Percentiles rank a stretch among this genome's conserved stretches.
These are phyloP conservation scores for Helicolenus hilgendorfi DNA, from an alignment of 2,797 vertebrate species.

Conservation along the genomic window DNA sequence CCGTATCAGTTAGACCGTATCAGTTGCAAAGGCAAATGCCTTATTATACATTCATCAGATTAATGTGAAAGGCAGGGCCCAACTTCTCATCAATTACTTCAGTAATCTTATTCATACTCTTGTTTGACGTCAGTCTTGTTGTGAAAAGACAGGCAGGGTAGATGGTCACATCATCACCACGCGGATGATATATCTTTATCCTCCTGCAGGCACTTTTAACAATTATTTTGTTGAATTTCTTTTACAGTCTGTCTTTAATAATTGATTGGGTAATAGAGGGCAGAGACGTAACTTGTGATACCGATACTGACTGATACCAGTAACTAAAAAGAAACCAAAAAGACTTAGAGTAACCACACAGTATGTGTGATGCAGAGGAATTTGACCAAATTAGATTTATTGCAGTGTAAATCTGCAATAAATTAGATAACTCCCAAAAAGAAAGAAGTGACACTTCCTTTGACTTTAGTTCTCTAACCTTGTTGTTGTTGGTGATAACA, in stretches of 20 bases:
- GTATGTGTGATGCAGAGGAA: not conserved
- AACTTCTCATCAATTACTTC: not conserved
- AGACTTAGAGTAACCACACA: no score
- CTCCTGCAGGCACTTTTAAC: no score
- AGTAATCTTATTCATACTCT: not conserved
- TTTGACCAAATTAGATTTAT: not conserved
- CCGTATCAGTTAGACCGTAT: no score
- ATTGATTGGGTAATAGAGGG: no score
- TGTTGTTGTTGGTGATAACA: slow-evolving; percentile 13
- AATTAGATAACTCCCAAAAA: slow-evolving; percentile 18
- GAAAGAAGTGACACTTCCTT: not conserved
- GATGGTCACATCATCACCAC: not conserved
- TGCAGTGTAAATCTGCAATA: not conserved
- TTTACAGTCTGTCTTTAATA: no score
- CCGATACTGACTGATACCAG: no score
- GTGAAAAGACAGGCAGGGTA: not conserved
- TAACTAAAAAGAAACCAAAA: no score
- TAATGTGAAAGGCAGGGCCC: not conserved
- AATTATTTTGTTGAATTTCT: no score
- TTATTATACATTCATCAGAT: slow-evolving; percentile 27
- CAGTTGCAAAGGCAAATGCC: not conserved
- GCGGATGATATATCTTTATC: no score
- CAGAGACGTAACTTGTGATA: no score
- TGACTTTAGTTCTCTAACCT: not conserved
- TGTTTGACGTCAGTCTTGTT: slow-evolving; percentile 2